Conservation (phyloP, 2,113 vertebrate species). For the Drymodes brunneopygia region DNA sequence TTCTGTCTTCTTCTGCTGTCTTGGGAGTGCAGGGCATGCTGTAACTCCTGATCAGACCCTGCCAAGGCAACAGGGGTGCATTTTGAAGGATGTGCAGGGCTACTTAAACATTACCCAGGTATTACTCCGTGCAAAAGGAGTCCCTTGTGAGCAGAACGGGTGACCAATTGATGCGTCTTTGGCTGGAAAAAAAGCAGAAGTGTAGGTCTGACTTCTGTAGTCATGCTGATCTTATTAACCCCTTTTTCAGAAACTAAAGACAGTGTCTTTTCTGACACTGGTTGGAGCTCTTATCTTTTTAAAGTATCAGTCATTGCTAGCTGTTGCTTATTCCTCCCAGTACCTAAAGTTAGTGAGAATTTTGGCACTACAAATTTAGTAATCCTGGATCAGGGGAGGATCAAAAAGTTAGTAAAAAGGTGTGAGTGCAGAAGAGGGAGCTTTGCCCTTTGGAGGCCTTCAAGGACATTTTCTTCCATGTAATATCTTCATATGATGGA, state of each 20-base stretch:
- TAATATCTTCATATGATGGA: background rate
- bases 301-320: background rate
- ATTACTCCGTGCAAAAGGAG: background rate
- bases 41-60: background rate
- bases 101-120: background rate
- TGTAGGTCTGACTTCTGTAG: background rate
- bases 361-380: background rate
- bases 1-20: background rate
- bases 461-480: background rate
- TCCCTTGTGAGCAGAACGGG: background rate
- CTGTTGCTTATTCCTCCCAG: background rate
- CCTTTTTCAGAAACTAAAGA: background rate
- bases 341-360: background rate
- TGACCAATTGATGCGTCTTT: rapidly evolving
- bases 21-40: background rate
- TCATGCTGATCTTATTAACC: rapidly evolving
- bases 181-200: background rate
- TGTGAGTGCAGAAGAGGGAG: background rate
- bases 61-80: background rate
- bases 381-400: background rate
- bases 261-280: background rate
- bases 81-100: background rate
- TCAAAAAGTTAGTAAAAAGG: background rate
- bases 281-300: background rate
- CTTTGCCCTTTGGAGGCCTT: background rate